A percentile compares a stretch with the other conserved stretches of the same genome.
These are phyloP conservation scores for Amphiprion ocellaris DNA, from an alignment of 2,113 vertebrate genomes.

Conservation along the genomic window DNA sequence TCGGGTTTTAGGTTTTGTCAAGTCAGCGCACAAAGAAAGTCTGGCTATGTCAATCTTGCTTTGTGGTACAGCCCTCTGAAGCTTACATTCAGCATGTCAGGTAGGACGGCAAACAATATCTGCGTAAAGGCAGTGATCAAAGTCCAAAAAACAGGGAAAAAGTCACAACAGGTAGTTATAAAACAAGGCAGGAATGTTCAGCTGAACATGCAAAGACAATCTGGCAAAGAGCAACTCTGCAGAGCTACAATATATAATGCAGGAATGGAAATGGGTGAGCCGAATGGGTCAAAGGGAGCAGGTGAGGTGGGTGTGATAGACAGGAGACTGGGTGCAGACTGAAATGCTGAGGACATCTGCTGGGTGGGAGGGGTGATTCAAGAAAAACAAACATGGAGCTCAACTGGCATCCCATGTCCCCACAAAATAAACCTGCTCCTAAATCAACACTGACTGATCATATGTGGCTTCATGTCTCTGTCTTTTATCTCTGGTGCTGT, in stretches of 20 bases:
- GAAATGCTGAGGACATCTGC: slow-evolving; percentile 17
- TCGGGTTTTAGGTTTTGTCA: too few relatives aligned
- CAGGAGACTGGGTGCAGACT: neutral
- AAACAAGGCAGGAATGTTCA: neutral
- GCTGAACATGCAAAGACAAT: neutral
- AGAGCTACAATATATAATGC: neutral
- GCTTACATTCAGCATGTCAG: neutral
- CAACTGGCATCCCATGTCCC: neutral
- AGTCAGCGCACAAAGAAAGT: too few relatives aligned
- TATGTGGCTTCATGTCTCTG: neutral
- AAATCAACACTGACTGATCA: slow-evolving; percentile 17
- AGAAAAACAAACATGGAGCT: neutral
- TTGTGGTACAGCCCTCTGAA: neutral
- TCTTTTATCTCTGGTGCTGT: slow-evolving; percentile 24
- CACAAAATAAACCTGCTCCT: neutral
- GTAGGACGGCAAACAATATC: neutral
- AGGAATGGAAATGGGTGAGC: neutral
- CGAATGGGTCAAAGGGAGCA: neutral
- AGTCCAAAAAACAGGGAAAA: neutral
- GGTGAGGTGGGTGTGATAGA: neutral
- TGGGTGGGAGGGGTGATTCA: neutral
- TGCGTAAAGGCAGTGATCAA: neutral
- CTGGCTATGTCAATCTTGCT: too few relatives aligned
- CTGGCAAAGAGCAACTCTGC: too few relatives aligned
- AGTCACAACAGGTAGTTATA: neutral